Base-by-base conservation (phyloP, 2,113 vertebrate species). In the Malurus elegans region DNA sequence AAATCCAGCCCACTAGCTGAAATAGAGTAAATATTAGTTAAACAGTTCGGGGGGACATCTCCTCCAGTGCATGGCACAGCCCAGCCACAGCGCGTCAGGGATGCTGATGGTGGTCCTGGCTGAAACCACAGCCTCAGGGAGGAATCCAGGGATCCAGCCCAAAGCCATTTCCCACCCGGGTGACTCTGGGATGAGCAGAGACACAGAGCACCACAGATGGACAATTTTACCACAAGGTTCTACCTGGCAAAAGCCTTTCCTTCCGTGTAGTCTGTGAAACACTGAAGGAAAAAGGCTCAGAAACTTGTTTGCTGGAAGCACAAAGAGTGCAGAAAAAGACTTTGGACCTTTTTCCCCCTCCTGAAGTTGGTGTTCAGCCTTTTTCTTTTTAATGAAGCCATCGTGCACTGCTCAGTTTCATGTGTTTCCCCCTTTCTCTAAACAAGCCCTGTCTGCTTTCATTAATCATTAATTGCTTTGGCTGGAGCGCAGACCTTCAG, bases 391-490 rank as follows among this genome's bases (percentile, higher is more conserved):
- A 50, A 83, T 48, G n/a, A 91, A 87, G n/a, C 6, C 62, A 32
- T 72, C 38, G 44, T 29, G 15, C 10, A 32, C 8, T 15, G 7
- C 34, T 91, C 50, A 53, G 42, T 70, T 84, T 48, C 1, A 1
- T 26, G 14, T 16, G 15, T 13, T 84, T 9, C 25, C n/a, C 6
- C 1, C 4, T 79, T 81, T 71, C 42, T 70, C 34, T 69, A 53
- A 72, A 73, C 16, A 60, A 79, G 10, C 15, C 64, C 2, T 50
- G 16, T 65, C 62, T 88, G 17, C 45, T 92, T 80, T 90, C 75
- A 90, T 96, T 91, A 95, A 90, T 93, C 65, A 78, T 96, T 86
- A 79, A 88, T 92, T 84, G 10, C n/a, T 26, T 71, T 90, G 32
- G 12, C 66, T 89, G 82, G 51, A 88, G 45, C 42, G 32, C 38